These are phyloP conservation scores for Gambusia affinis DNA, from an alignment of 2,113 vertebrate species.

Conservation along the genomic window DNA sequence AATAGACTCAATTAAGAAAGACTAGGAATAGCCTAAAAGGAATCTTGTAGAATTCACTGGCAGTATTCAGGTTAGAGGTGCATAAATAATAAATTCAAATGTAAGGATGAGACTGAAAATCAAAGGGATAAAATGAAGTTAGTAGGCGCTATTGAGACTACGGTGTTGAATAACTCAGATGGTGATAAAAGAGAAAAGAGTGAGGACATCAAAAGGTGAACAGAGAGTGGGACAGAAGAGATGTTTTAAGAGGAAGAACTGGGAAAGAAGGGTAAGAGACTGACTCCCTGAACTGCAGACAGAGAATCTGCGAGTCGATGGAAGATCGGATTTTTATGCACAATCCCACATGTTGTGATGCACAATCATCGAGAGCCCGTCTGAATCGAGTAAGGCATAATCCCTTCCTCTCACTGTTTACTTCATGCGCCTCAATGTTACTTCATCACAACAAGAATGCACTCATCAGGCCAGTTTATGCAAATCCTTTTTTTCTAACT, in stretches of 20 bases:
- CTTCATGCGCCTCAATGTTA: constrained; percentile 40
- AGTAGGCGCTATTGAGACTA: background rate
- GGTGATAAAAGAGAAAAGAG: background rate
- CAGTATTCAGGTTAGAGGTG: too few species aligned
- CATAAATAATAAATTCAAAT: constrained; percentile 1
- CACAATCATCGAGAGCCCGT: constrained; percentile 22
- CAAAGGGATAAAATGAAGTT: background rate
- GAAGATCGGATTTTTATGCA: constrained; percentile 6
- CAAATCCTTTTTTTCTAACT: background rate
- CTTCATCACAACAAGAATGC: constrained; percentile 20
- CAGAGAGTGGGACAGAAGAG: background rate
- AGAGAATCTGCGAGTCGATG: constrained; percentile 55
- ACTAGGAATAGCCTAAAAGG: too few species aligned
- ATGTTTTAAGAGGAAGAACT: constrained; percentile 13
- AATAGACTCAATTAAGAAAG: too few species aligned
- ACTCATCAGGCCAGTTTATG: background rate
- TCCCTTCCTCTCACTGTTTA: constrained; percentile 17
- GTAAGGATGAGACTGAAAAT: background rate
- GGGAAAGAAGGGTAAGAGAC: constrained; percentile 18
- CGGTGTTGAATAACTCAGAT: background rate
- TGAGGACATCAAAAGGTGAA: background rate
- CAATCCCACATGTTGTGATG: constrained; percentile 19
- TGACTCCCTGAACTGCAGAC: constrained; percentile 55
- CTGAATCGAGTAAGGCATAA: constrained; percentile 62
- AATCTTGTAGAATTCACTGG: too few species aligned